Evolutionary conservation across 2,888 invertebrate genomes (phyloP).

Genomic region (Ochropleura plecta): DNA sequence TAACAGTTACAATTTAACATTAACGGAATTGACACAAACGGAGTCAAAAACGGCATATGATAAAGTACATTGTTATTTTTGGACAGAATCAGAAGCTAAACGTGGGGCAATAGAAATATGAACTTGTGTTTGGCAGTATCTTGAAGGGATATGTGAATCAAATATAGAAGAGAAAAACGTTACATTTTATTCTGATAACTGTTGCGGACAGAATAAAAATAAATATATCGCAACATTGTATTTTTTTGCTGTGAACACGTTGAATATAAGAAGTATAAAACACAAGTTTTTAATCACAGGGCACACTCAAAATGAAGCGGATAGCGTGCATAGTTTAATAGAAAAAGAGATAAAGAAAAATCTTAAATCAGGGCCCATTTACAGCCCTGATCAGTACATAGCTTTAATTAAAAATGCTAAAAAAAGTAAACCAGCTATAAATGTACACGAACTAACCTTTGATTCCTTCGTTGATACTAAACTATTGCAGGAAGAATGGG

Average conservation of each 20-base stretch:
- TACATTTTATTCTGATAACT: slow-evolving; percentile 22
- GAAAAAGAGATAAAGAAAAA: slow-evolving; percentile 6
- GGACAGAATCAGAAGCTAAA: slow-evolving; percentile 3
- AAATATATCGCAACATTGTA: no score
- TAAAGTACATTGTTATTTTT: slow-evolving; percentile 11
- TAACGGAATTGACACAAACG: slow-evolving; percentile 10
- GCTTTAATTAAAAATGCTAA: slow-evolving; percentile 12
- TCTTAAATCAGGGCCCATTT: slow-evolving; percentile 18
- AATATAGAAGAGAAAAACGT: not conserved
- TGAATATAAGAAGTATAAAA: no score
- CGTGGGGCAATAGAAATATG: slow-evolving; percentile 11
- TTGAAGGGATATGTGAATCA: not conserved
- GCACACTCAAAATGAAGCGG: not conserved
- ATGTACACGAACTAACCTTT: not conserved
- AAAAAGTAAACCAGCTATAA: slow-evolving; percentile 1
- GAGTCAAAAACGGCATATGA: slow-evolving; percentile 9
- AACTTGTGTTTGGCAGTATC: slow-evolving; percentile 20
- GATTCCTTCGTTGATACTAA: not conserved
- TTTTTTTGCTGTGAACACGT: no score
- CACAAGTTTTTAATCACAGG: slow-evolving; percentile 5
- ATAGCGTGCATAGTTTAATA: not conserved
- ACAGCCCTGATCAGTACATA: slow-evolving; percentile 8
- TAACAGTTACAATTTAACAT: slow-evolving; percentile 29
- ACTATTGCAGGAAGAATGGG: not conserved
- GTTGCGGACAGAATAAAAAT: not conserved